Evolutionary conservation across 2,888 invertebrate species (phyloP).

Genomic region (Zelleria hepariella): DNA sequence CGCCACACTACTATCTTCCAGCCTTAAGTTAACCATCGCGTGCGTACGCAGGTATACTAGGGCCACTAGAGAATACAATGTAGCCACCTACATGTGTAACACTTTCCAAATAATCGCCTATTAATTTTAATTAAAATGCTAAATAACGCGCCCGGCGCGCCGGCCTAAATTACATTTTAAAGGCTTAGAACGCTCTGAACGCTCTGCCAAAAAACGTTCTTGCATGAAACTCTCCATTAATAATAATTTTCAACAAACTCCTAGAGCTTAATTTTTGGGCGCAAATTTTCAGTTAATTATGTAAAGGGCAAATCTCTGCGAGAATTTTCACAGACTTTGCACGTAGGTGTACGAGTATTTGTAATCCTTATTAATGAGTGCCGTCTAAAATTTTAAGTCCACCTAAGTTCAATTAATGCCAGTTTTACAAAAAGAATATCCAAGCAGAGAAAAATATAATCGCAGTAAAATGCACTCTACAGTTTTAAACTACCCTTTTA

Average conservation of each 20-base stretch:
- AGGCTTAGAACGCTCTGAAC: slow-evolving; percentile 41
- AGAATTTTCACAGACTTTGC: slow-evolving; percentile 8
- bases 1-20: too few relatives aligned
- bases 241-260: slow-evolving; percentile 33
- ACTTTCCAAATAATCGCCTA: slow-evolving; percentile 48
- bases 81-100: slow-evolving; percentile 16
- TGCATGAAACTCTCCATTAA: slow-evolving; percentile 46
- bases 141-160: slow-evolving; percentile 46
- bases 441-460: background rate
- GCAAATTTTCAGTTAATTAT: slow-evolving; percentile 40
- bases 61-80: slow-evolving; percentile 15
- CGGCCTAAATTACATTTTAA: slow-evolving; percentile 51
- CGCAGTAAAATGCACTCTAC: too few relatives aligned
- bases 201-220: slow-evolving; percentile 26
- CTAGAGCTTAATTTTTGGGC: slow-evolving; percentile 10
- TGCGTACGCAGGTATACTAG: slow-evolving; percentile 7
- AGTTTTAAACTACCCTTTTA: too few relatives aligned
- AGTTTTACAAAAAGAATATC: background rate
- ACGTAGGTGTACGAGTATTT: slow-evolving; percentile 4
- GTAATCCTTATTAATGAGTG: slow-evolving; percentile 28
- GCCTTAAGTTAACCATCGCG: too few relatives aligned
- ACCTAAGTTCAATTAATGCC: background rate
- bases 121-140: slow-evolving; percentile 65
- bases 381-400: background rate
- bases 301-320: slow-evolving; percentile 35